phyloP scores from a whole-genome alignment of 2,113 vertebrate genomes.

The Marmota monax region DNA sequence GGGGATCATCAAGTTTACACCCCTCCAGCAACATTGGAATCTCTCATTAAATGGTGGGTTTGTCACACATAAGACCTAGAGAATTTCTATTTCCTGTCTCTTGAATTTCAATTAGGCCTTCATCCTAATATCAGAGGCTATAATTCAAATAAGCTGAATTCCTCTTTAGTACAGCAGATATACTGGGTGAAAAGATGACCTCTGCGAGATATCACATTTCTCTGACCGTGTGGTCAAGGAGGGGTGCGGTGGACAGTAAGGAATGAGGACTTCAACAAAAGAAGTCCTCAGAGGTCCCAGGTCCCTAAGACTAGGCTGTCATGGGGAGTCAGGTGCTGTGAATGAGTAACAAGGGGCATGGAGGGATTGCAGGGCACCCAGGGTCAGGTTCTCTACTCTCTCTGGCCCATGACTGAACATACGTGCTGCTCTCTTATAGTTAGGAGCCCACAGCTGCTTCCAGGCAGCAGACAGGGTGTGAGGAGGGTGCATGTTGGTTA shows the following conservation, averaged over 20 bases:
- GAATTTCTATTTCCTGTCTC: neutral
- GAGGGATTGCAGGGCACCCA: too few relatives aligned
- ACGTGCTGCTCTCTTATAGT: rapidly evolving
- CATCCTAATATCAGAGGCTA: neutral
- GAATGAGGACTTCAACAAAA: too few relatives aligned
- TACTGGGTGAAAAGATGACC: too few relatives aligned
- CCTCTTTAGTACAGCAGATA: too few relatives aligned
- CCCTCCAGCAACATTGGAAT: neutral
- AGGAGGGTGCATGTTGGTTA: too few relatives aligned
- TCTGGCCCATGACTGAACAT: rapidly evolving
- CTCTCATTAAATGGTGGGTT: neutral
- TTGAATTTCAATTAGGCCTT: neutral
- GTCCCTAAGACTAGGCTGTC: neutral
- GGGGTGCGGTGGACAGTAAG: too few relatives aligned
- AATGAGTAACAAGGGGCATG: rapidly evolving
- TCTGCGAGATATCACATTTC: rapidly evolving
- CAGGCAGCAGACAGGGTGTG: rapidly evolving
- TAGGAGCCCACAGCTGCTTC: neutral
- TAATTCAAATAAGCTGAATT: neutral
- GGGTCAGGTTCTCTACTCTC: rapidly evolving
- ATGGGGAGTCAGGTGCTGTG: neutral
- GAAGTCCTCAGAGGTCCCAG: too few relatives aligned
- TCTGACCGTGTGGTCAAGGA: neutral
- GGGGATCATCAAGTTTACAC: too few relatives aligned
- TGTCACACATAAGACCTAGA: too few relatives aligned